phyloP scores from a whole-genome alignment of 2,797 vertebrate species.

The Myripristis jacobus region DNA sequence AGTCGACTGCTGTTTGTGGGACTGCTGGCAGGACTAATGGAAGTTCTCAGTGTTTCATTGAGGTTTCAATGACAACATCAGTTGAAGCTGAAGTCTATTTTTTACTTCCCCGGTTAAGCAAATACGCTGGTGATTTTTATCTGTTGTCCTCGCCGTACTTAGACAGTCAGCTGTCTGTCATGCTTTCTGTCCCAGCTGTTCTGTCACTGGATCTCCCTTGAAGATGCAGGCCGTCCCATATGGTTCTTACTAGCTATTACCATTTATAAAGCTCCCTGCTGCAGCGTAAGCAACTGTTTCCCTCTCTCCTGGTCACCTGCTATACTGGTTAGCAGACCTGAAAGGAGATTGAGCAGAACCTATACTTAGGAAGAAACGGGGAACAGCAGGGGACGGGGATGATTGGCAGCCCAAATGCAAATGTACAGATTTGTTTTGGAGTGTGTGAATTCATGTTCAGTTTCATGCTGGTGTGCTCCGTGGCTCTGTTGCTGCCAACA shows the following conservation, averaged over 20 bases:
- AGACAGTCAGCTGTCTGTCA: not conserved
- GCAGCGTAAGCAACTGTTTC: conserved; percentile 21
- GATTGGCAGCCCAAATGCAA: not conserved
- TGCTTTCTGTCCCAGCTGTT: not conserved
- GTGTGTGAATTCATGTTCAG: conserved; percentile 7
- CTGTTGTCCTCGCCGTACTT: not conserved
- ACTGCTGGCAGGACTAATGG: not conserved
- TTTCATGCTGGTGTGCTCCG: not conserved
- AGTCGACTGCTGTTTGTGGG: not conserved
- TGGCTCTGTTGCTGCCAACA: not conserved
- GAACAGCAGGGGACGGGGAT: not conserved
- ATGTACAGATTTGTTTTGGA: conserved; percentile 19
- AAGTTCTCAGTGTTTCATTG: not conserved
- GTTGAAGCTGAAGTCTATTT: no score
- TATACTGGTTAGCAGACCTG: no score
- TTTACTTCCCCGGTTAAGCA: not conserved
- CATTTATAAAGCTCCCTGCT: conserved; percentile 13
- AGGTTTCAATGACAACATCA: conserved; percentile 2
- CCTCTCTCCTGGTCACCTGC: conserved; percentile 1
- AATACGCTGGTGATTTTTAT: not conserved
- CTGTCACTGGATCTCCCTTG: not conserved
- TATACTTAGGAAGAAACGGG: not conserved
- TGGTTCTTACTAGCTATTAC: conserved; percentile 1
- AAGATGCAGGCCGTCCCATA: conserved; percentile 6
- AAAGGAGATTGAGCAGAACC: not conserved